Conservation (phyloP, 2,797 vertebrate genomes). For the Platyrinchus mystaceus region DNA sequence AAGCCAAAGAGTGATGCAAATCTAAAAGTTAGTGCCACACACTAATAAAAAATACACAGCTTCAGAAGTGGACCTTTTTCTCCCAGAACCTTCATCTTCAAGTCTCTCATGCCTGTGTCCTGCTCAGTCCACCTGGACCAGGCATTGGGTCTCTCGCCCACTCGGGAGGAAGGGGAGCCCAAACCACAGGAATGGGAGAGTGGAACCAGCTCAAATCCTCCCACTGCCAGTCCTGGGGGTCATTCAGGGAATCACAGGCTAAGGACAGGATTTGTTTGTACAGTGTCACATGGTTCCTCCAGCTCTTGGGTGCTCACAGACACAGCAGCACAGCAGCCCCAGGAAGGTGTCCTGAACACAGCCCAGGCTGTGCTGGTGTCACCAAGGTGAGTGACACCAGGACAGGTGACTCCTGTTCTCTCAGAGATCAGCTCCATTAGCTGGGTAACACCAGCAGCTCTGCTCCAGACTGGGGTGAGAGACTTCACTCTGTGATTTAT, state of each 20-base stretch:
- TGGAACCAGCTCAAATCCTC: neutral
- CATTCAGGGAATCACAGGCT: neutral
- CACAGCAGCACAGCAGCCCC: neutral
- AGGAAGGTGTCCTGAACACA: rapidly evolving
- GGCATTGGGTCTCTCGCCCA: neutral
- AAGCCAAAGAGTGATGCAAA: neutral
- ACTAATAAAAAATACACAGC: rapidly evolving
- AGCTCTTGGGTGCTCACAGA: neutral
- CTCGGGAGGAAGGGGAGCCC: neutral
- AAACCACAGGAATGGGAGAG: neutral
- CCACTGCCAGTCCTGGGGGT: rapidly evolving
- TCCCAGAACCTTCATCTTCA: neutral
- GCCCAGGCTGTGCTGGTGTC: neutral
- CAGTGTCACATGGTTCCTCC: rapidly evolving
- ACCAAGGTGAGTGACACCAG: neutral
- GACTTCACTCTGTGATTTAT: conserved; percentile 48
- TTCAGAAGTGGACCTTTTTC: neutral
- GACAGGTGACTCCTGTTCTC: neutral
- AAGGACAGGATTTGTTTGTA: rapidly evolving
- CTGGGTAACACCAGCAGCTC: neutral
- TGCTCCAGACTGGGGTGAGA: neutral
- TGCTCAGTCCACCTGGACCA: rapidly evolving
- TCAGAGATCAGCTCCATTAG: neutral
- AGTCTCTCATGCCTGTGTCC: rapidly evolving
- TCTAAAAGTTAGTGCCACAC: neutral